Evolutionary conservation across 2,888 invertebrate species (phyloP).

Genomic region (Drosophila colorata): DNA sequence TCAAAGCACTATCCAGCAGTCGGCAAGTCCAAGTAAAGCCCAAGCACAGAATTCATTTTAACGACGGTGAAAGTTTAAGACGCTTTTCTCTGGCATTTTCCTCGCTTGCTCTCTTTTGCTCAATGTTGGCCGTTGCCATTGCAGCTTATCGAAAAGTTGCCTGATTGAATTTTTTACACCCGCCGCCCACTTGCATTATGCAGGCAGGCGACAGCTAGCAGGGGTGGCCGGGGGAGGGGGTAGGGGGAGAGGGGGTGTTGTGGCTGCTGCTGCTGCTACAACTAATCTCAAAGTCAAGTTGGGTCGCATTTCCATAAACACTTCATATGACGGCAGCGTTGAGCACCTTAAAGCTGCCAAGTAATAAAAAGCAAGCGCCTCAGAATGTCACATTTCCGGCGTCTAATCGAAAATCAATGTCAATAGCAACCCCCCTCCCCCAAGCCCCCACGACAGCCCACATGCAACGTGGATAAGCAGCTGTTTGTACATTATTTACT

Average conservation of each 20-base stretch:
- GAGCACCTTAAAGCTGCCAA: conserved; percentile 47
- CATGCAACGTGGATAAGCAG: conserved; percentile 69
- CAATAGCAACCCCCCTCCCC: conserved; percentile 36
- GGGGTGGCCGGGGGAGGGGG: neutral
- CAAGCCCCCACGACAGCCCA: conserved; percentile 8
- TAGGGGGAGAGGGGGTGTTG: neutral
- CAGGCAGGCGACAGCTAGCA: neutral
- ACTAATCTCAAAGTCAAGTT: conserved; percentile 65
- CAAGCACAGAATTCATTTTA: conserved; percentile 58
- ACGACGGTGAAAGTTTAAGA: conserved; percentile 67
- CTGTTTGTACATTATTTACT: conserved; percentile 81
- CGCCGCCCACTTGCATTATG: conserved; percentile 50
- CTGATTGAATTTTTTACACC: conserved; percentile 46
- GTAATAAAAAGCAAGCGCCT: conserved; percentile 45
- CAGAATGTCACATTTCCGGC: conserved; percentile 62
- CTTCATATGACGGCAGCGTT: conserved; percentile 40
- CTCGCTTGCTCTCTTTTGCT: conserved; percentile 12
- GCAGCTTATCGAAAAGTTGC: conserved; percentile 78
- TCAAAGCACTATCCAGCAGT: conserved; percentile 30
- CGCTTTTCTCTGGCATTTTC: conserved; percentile 52
- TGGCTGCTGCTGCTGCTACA: neutral
- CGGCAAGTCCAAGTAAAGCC: conserved; percentile 44
- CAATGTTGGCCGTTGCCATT: conserved; percentile 56
- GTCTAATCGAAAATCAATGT: conserved; percentile 79
- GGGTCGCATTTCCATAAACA: conserved; percentile 69